Evolutionary conservation across 2,888 invertebrate species (phyloP).

Genomic region (Cremastinae sp.): DNA sequence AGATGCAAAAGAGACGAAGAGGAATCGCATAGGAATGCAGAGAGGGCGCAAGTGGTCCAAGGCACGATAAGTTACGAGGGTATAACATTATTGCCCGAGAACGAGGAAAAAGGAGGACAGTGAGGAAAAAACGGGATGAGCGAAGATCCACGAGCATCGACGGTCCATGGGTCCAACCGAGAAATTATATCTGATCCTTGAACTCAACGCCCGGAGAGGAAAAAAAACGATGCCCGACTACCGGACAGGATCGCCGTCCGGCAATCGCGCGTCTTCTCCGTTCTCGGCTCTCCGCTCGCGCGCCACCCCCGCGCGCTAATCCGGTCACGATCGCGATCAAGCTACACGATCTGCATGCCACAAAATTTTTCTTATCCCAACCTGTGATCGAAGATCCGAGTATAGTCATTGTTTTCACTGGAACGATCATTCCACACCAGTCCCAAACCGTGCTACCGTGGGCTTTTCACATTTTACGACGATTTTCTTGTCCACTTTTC

Average conservation of each 20-base stretch:
- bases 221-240: slow-evolving; percentile 41
- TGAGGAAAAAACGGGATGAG: slow-evolving; percentile 33
- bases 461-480: slow-evolving; percentile 47
- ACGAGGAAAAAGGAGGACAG: background rate
- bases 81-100: background rate
- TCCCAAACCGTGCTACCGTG: slow-evolving; percentile 60
- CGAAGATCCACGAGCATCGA: slow-evolving; percentile 39
- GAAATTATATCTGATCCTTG: slow-evolving; percentile 72
- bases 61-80: background rate
- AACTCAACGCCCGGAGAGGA: slow-evolving; percentile 68
- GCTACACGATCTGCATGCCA: slow-evolving; percentile 74
- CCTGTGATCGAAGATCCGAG: slow-evolving; percentile 63
- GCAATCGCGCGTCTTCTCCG: slow-evolving; percentile 39
- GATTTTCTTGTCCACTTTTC: slow-evolving; percentile 37
- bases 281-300: slow-evolving; percentile 13
- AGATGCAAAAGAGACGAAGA: background rate
- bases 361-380: slow-evolving; percentile 65
- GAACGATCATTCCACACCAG: slow-evolving; percentile 43
- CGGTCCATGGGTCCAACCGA: slow-evolving; percentile 58
- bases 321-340: slow-evolving; percentile 72
- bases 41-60: background rate
- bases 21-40: background rate
- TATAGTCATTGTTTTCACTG: slow-evolving; percentile 68
- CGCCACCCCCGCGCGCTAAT: slow-evolving; percentile 65
- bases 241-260: slow-evolving; percentile 47